Evolutionary conservation across 2,888 invertebrate genomes (phyloP).

Genomic region (Orthosia cruda): DNA sequence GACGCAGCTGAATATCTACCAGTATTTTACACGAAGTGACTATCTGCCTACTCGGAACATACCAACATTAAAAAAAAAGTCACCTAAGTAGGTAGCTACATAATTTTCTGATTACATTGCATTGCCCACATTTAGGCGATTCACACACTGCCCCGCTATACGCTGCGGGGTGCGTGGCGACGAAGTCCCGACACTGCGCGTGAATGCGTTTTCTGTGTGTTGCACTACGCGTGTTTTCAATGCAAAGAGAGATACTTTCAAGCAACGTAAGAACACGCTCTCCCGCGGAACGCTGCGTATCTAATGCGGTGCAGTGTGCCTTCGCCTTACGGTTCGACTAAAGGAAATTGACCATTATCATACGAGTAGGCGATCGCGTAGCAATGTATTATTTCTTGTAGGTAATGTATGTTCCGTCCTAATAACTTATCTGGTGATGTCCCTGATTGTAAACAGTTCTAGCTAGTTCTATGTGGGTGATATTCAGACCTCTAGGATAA

Average conservation of each 20-base stretch:
- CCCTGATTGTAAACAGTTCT: background rate
- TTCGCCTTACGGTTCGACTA: background rate
- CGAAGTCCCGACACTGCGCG: too few species aligned
- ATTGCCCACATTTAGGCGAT: background rate
- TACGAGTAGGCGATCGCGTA: conserved; percentile 26
- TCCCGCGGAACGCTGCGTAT: too few species aligned
- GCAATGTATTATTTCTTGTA: conserved; percentile 8
- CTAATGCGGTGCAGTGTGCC: too few species aligned
- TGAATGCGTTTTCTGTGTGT: too few species aligned
- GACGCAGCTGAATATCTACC: too few species aligned
- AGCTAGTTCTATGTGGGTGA: background rate
- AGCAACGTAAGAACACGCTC: too few species aligned
- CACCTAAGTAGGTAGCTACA: background rate
- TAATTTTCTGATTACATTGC: conserved; percentile 5
- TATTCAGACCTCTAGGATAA: background rate
- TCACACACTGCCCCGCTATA: too few species aligned
- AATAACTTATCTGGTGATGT: conserved; percentile 4
- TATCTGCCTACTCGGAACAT: background rate
- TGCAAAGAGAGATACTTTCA: too few species aligned
- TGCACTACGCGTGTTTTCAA: too few species aligned
- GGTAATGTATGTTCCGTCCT: background rate
- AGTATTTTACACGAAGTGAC: too few species aligned
- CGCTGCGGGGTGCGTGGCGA: too few species aligned
- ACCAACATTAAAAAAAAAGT: background rate
- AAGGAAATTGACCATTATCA: conserved; percentile 22